Base-by-base conservation (phyloP, 2,797 vertebrate genomes). In the Pangasius mekongensis region DNA sequence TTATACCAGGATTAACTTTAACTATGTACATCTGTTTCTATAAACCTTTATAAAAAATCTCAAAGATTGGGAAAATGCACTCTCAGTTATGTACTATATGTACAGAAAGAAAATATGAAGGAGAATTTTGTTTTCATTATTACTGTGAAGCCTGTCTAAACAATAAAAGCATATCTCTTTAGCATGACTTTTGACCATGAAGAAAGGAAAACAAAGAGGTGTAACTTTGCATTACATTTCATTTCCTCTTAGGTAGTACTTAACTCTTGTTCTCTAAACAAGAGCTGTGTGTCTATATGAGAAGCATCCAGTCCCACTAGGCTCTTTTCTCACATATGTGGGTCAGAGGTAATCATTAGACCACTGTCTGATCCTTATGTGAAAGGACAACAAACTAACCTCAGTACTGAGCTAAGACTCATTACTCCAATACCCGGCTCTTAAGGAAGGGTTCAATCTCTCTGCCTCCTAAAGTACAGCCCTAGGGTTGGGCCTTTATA, bases 321-420 rank as follows among this genome's bases (percentile, higher is more conserved):
- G 78, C 81, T 73, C 58, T 87, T 86, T 60, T 84, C 82, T 43
- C 71, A 77, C 36, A 36, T 71, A 84, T 90, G 73, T 89, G 33
- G 83, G 87, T 89, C 83, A 89, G 20, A 87, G 87, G 24, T 90
- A 22, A 90, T 66, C 30, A 64, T 43, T 78, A 56, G 82, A 73
- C 84, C 39, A 16, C 22, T 54, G 5, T 77, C 9, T 84, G 77
- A 80, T 73, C 86, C 20, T 13, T 81, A 52, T 78, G 67, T 88
- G 81, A 87, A 88, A 24, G 69, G 78, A 83, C 54, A 52, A 5
- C n/a, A 30, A 67, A 30, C 33, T 43, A 80, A 83, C 43, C 49
- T 86, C 43, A 18, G 24, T 43, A 52, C 36, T 62, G 16, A 39
- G 20, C 49, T 76, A 56, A 52, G 73, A 47, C 20, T 83, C 69